phyloP scores from a whole-genome alignment of 2,797 vertebrate genomes.

The Pangasius larnaudii region DNA sequence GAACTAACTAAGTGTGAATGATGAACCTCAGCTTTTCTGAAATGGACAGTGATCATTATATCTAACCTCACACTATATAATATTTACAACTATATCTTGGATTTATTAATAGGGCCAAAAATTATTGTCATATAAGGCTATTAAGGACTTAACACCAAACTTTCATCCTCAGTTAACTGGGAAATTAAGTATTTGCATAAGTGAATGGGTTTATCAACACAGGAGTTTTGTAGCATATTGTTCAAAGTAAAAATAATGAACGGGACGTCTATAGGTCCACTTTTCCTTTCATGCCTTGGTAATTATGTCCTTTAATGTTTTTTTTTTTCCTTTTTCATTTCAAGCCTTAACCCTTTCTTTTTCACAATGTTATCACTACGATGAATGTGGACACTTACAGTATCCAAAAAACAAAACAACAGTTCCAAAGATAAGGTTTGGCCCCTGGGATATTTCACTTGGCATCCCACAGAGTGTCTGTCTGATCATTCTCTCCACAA shows the following conservation, averaged over 20 bases:
- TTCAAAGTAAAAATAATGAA: background rate
- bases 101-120: background rate
- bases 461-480: constrained; percentile 33
- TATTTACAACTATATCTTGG: background rate
- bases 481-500: constrained; percentile 45
- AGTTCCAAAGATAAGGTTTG: background rate
- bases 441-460: constrained; percentile 3
- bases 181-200: background rate
- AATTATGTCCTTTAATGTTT: background rate
- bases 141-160: background rate
- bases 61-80: background rate
- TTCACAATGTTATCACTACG: constrained; percentile 7
- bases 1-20: background rate
- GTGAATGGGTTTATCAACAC: too few relatives aligned
- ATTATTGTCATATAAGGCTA: background rate
- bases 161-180: background rate
- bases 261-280: background rate
- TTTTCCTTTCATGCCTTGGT: background rate
- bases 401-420: constrained; percentile 5
- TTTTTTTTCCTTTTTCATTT: background rate
- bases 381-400: constrained; percentile 18
- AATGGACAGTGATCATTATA: background rate
- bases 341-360: background rate
- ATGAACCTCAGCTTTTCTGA: background rate
- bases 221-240: background rate